phyloP scores from a whole-genome alignment of 2,113 vertebrate genomes.

The Acanthochromis polyacanthus region DNA sequence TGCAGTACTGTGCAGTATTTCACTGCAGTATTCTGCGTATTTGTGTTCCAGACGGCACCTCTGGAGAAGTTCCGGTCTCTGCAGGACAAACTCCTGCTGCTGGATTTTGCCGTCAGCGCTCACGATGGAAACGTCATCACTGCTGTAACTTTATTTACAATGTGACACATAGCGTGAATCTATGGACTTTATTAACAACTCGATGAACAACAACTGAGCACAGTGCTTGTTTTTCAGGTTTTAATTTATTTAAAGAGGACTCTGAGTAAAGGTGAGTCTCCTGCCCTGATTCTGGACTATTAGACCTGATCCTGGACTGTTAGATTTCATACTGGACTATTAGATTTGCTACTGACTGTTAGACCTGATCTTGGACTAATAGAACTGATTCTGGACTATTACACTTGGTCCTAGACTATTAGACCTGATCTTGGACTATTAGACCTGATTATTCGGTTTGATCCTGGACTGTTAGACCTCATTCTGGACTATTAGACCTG shows the following conservation, averaged over 20 bases:
- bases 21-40: not conserved
- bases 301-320: not conserved
- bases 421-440: not conserved
- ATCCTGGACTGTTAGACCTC: not conserved
- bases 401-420: not conserved
- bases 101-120: slow-evolving; percentile 90
- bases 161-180: too few species aligned
- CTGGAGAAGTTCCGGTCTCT: slow-evolving; percentile 94
- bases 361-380: not conserved
- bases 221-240: slow-evolving; percentile 82
- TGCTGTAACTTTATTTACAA: slow-evolving; percentile 73
- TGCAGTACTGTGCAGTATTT: not conserved
- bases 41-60: slow-evolving; percentile 63
- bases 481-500: not conserved
- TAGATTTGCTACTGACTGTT: not conserved
- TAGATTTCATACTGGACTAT: not conserved
- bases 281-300: not conserved
- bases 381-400: too few species aligned
- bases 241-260: slow-evolving; percentile 94
- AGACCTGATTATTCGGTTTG: too few species aligned
- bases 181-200: not conserved
- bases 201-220: not conserved
- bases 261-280: slow-evolving; percentile 89
- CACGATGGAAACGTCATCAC: slow-evolving; percentile 96
- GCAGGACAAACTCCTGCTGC: slow-evolving; percentile 92